phyloP scores from a whole-genome alignment of 2,113 vertebrate species.

The Xiphias gladius region DNA sequence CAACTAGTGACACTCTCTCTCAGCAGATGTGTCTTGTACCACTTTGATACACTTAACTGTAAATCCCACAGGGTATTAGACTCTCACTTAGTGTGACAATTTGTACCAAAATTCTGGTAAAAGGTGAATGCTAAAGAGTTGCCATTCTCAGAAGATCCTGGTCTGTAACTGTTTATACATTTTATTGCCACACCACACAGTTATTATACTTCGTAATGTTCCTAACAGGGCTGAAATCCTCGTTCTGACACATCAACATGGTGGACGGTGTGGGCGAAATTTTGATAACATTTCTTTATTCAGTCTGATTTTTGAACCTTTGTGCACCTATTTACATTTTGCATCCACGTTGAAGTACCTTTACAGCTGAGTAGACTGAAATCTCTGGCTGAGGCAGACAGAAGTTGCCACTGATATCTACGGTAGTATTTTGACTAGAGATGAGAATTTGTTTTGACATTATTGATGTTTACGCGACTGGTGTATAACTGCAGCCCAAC shows the following conservation, averaged over 20 bases:
- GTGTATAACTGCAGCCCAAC: background rate
- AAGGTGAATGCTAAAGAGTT: background rate
- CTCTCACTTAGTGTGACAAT: constrained; percentile 17
- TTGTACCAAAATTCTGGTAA: constrained; percentile 10
- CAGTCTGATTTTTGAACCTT: background rate
- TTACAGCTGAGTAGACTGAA: background rate
- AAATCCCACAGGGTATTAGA: constrained; percentile 28
- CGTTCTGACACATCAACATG: background rate
- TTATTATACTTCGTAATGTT: background rate
- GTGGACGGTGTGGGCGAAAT: background rate
- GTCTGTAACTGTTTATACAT: background rate
- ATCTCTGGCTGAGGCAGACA: background rate
- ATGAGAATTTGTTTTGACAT: background rate
- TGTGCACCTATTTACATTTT: background rate
- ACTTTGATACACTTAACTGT: constrained; percentile 35
- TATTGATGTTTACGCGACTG: background rate
- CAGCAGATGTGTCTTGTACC: constrained; percentile 49
- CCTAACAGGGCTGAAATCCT: background rate
- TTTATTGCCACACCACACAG: background rate
- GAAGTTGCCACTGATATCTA: background rate
- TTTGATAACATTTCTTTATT: background rate
- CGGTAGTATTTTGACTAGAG: background rate
- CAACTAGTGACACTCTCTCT: constrained; percentile 58
- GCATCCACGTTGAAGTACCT: background rate
- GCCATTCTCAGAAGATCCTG: background rate